Base-by-base conservation (phyloP, 2,113 vertebrate genomes). In the Grus americana region DNA sequence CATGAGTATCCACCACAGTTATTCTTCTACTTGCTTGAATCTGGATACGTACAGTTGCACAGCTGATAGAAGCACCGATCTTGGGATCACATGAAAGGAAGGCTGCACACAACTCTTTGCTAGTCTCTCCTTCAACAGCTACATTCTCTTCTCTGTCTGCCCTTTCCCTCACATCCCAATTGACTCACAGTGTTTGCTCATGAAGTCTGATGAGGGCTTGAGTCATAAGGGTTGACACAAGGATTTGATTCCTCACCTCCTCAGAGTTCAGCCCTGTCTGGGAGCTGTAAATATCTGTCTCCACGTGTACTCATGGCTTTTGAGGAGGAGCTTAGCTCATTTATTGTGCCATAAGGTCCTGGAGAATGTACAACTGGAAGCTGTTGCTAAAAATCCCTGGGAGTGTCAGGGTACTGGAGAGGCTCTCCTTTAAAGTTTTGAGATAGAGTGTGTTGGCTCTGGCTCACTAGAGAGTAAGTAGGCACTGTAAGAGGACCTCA, bases 151-250 rank as follows among this genome's bases (percentile, higher is more conserved):
- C 59, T 84, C 61, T 61, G 58, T 91, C 78, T 89, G 26, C 47
- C 44, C 66, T 89, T 89, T 72, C 54, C 46, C 59, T 79, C 58
- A 20, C 46, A 36, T 36, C 46, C 47, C 15, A 42, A 2, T 30
- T 96, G 95, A 90, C 75, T 91, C 91, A 88, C 38, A 10, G 8
- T 79, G 32, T 82, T 87, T 93, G 18, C 47, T 88, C 13, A 38
- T 73, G 50, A 79, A 59, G 76, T 59, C 86, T 96, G 63, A 78
- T 44, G 34, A 84, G 36, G 36, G n/a, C 44, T 83, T 93, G 86
- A 96, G 58, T 94, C 94, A 96, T 55, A 70, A 83, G 44, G 16
- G 49, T 18, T 88, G 49, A 92, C 75, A 73, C 1, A 0, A 58
- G 46, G 84, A 57, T 91, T 91, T 90, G 81, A 85, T 54, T 81